Base-by-base conservation (phyloP, 2,797 vertebrate species). In the Perodicticus potto region DNA sequence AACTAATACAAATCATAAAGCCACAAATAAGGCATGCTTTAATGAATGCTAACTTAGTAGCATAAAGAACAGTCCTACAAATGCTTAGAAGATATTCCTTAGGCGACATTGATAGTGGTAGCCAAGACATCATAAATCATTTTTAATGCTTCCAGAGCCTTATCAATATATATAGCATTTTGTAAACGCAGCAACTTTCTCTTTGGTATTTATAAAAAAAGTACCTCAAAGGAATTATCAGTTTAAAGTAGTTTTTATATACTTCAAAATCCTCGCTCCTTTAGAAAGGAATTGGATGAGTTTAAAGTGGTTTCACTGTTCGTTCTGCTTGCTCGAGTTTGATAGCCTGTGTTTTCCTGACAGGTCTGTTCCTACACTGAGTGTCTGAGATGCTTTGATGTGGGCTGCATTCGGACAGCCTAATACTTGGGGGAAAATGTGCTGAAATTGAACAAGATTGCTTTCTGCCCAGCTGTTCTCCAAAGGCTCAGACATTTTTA, bases 371-470 rank as follows among this genome's bases (percentile, higher is more conserved):
- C 78, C 97, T 80, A 78, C 61, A 76, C 94, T 9, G 27, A 86
- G 83, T 78, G 78, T 94, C 95, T 45, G 43, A 20, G 81, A 80
- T 89, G 96, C 13, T 43, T 98, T 97, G 97, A 97, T 90, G 96
- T 93, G 93, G 89, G 94, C n/a, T 80, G 91, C 43, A 55, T 96
- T 96, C 0, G 23, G 96, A 96, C 90, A 80, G 94, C 95, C 96
- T 92, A 92, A 94, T 86, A 86, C 90, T 88, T 77, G 94, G 93
- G 96, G 96, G 4, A 84, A 96, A 96, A 91, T 91, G 93, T 91
- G 81, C 86, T 23, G 53, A 97, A 94, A 97, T 89, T 49, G 95
- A 98, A 96, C 93, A 89, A 97, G 97, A 97, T 97, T 95, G 96
- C 97, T 96, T 61, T 55, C 95, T 91, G 89, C 93, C 93, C 96